Percentiles rank a stretch among this genome's conserved stretches.
These are phyloP conservation scores for Steatornis caripensis DNA, from an alignment of 2,113 vertebrate genomes.

Conservation along the genomic window DNA sequence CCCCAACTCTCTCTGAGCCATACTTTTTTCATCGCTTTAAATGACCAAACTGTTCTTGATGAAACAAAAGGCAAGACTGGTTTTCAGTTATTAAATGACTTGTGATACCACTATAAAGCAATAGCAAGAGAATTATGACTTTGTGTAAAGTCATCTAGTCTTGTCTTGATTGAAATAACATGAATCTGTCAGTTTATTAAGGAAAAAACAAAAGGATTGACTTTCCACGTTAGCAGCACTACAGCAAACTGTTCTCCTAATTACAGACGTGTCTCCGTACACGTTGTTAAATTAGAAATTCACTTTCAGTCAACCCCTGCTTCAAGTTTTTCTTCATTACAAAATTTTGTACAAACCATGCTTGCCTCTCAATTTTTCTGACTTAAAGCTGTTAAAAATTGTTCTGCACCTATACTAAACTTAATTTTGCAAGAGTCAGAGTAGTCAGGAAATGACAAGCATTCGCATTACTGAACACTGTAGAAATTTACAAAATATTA, in stretches of 20 bases:
- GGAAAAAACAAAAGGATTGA: neutral
- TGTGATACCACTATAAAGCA: neutral
- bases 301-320: neutral
- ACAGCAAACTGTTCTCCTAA: neutral
- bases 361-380: neutral
- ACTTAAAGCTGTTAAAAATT: neutral
- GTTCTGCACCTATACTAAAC: neutral
- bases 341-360: neutral
- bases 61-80: neutral
- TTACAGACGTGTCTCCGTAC: neutral
- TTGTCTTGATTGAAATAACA: neutral
- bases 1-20: neutral
- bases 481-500: neutral
- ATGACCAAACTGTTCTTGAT: neutral
- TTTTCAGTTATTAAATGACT: neutral
- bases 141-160: neutral
- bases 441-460: neutral
- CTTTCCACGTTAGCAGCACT: neutral
- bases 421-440: neutral
- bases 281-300: neutral
- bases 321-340: neutral
- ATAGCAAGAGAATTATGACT: neutral
- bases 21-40: neutral
- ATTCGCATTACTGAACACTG: neutral
- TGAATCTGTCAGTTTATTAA: neutral